Evolutionary conservation across 2,888 invertebrate species (phyloP).

Genomic region (Gari tellinella): DNA sequence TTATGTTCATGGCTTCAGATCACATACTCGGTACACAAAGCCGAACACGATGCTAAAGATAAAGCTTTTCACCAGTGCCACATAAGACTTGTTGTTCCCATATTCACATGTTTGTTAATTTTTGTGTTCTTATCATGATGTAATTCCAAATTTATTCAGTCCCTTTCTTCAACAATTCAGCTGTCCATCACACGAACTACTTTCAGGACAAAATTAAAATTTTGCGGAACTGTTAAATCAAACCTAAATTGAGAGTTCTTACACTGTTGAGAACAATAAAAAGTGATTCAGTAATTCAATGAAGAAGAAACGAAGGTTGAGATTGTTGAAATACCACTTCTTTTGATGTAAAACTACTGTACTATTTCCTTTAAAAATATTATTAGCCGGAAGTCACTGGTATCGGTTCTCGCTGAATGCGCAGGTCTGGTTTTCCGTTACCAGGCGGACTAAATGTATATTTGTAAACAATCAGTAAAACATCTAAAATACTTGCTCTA

Average conservation of each 20-base stretch:
- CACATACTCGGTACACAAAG: neutral
- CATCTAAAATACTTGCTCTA: too few species aligned
- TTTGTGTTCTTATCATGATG: too few species aligned
- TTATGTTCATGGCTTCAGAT: conserved; percentile 48
- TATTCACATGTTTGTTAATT: conserved; percentile 3
- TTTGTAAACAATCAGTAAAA: conserved; percentile 20
- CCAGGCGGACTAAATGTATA: conserved; percentile 57
- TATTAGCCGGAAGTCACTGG: conserved; percentile 66
- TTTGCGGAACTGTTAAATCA: neutral
- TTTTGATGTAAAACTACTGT: neutral
- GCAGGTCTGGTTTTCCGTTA: conserved; percentile 76
- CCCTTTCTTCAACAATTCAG: conserved; percentile 14
- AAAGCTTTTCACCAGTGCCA: conserved; percentile 29
- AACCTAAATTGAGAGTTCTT: too few species aligned
- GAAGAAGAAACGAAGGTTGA: too few species aligned
- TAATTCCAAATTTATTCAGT: too few species aligned
- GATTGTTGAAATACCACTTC: too few species aligned
- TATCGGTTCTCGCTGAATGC: conserved; percentile 63
- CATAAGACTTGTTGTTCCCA: conserved; percentile 27
- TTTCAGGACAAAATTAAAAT: conserved; percentile 42
- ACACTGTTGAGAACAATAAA: too few species aligned
- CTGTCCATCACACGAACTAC: conserved; percentile 53
- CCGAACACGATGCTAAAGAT: neutral
- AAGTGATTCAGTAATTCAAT: too few species aligned
- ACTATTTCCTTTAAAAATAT: conserved; percentile 36